Conservation (phyloP, 2,888 invertebrate genomes). For the Plagiodera versicolora region DNA sequence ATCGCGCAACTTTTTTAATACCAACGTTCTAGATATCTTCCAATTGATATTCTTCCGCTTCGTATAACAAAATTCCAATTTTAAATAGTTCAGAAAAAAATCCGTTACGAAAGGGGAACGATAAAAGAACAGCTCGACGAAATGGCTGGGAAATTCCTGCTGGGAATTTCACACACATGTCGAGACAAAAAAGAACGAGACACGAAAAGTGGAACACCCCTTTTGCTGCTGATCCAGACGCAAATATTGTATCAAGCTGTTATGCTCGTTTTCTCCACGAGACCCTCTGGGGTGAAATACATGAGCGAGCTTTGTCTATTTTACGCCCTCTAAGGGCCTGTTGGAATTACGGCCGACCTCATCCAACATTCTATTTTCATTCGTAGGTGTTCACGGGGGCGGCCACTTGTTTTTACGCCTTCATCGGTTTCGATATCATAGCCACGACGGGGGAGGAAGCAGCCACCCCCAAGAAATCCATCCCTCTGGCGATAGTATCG, state of each 20-base stretch:
- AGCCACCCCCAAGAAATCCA: constrained; percentile 87
- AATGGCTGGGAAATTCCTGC: background rate
- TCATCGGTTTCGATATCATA: constrained; percentile 95
- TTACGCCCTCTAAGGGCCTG: background rate
- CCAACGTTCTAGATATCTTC: background rate
- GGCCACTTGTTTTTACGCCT: constrained; percentile 95
- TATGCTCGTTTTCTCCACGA: background rate
- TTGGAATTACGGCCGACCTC: too few relatives aligned
- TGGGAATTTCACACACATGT: background rate
- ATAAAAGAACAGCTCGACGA: too few relatives aligned
- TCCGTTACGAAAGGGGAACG: too few relatives aligned
- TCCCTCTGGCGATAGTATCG: constrained; percentile 87
- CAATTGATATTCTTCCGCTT: too few relatives aligned
- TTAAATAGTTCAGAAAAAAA: too few relatives aligned
- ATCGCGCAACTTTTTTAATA: too few relatives aligned
- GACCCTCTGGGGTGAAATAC: background rate
- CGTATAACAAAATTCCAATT: too few relatives aligned
- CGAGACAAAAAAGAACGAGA: background rate
- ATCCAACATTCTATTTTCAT: too few relatives aligned
- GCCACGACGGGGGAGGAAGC: constrained; percentile 96
- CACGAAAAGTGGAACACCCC: background rate
- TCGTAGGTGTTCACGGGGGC: constrained; percentile 84
- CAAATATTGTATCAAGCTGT: background rate
- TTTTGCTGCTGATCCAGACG: background rate
- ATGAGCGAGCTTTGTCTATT: background rate